A percentile compares a stretch with the other conserved stretches of the same genome.
Evolutionary conservation across 2,888 invertebrate species (phyloP).

Genomic region (Thecophora atra): DNA sequence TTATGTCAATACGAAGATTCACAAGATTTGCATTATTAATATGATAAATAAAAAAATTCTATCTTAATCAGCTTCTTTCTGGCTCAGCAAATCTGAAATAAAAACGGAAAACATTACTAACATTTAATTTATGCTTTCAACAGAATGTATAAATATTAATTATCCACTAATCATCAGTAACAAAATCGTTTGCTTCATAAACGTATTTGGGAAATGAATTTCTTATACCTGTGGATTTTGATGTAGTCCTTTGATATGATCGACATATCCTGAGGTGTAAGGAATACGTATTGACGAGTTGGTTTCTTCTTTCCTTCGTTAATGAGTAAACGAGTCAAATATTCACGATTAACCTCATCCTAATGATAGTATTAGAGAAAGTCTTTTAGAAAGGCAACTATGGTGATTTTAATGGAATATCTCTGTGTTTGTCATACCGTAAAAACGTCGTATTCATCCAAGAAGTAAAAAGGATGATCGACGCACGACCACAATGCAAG

Average conservation of each 20-base stretch:
- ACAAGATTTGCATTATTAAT: too few relatives aligned
- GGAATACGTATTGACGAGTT: conserved; percentile 84
- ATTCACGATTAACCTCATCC: conserved; percentile 86
- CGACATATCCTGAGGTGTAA: conserved; percentile 86
- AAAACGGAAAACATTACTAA: too few relatives aligned
- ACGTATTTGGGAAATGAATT: too few relatives aligned
- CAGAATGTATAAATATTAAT: too few relatives aligned
- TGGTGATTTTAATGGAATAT: not conserved
- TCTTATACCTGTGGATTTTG: conserved; percentile 72
- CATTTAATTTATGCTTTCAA: too few relatives aligned
- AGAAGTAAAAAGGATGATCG: conserved; percentile 89
- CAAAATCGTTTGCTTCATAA: too few relatives aligned
- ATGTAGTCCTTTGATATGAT: conserved; percentile 67
- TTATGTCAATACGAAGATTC: too few relatives aligned
- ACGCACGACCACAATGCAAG: conserved; percentile 93
- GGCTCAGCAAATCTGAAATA: too few relatives aligned
- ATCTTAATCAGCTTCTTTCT: too few relatives aligned
- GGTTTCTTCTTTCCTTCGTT: conserved; percentile 76
- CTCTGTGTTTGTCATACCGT: conserved; percentile 75
- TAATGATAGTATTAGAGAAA: conserved; percentile 56
- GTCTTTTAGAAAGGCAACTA: not conserved
- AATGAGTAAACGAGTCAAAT: conserved; percentile 81
- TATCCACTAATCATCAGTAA: too few relatives aligned
- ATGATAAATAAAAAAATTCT: too few relatives aligned
- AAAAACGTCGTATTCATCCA: conserved; percentile 97